Conservation (phyloP, 1,140 invertebrate genomes). For the Papilio helenus region DNA sequence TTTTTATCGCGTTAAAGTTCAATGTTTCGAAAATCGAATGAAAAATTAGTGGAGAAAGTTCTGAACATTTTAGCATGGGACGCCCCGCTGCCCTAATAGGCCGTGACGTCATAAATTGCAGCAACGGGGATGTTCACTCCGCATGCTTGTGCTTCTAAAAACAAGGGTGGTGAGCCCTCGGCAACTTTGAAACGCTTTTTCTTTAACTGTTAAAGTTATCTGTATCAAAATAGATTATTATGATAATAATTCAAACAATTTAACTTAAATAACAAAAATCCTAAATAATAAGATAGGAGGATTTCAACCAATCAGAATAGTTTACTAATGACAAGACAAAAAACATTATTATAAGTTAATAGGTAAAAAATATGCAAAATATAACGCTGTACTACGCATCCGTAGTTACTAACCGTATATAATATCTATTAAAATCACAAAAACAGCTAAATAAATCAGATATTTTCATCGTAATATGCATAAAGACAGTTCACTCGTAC, state of each 20-base stretch:
- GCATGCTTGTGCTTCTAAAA: constrained; percentile 47
- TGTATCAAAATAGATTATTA: no score
- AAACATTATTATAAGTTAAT: not conserved
- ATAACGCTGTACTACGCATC: no score
- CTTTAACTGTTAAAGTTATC: constrained; percentile 7
- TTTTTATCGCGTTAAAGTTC: constrained; percentile 16
- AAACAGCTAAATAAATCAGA: not conserved
- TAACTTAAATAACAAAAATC: no score
- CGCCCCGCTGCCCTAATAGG: constrained; percentile 59
- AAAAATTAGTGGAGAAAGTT: constrained; percentile 8
- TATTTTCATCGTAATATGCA: not conserved
- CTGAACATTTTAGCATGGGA: constrained; percentile 54
- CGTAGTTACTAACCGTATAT: no score
- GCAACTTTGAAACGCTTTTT: constrained; percentile 17
- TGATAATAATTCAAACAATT: not conserved
- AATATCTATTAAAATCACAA: not conserved
- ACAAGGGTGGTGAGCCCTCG: constrained; percentile 39
- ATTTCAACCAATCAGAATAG: no score
- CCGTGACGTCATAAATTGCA: constrained; percentile 63
- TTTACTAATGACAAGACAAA: no score
- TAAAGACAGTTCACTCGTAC: constrained; percentile 35
- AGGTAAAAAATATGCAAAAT: not conserved
- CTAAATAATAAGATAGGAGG: no score
- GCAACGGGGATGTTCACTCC: constrained; percentile 41
- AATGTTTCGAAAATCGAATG: constrained; percentile 29